phyloP scores from a whole-genome alignment of 2,888 invertebrate species.

The Rhamnusium bicolor region DNA sequence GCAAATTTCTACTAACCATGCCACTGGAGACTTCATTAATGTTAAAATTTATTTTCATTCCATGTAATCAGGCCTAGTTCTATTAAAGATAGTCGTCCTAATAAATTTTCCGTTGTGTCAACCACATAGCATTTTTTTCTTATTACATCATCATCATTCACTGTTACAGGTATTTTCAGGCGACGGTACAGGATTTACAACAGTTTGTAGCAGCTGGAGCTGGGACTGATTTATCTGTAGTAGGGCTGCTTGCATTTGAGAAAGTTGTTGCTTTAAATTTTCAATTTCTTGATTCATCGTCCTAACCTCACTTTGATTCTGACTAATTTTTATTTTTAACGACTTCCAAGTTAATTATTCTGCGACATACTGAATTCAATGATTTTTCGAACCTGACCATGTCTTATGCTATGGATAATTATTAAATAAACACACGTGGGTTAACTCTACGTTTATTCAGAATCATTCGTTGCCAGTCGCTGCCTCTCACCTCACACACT shows the following conservation, averaged over 20 bases:
- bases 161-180: not conserved
- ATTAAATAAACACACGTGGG: no score
- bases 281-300: not conserved
- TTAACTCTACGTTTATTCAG: no score
- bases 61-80: not conserved
- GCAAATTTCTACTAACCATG: not conserved
- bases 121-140: not conserved
- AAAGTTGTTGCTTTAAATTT: not conserved
- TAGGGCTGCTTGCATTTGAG: not conserved
- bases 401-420: no score
- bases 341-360: no score
- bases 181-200: not conserved
- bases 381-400: no score
- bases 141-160: not conserved
- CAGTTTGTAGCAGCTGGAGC: not conserved
- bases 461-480: no score
- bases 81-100: not conserved
- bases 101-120: not conserved
- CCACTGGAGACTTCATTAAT: not conserved
- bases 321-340: no score
- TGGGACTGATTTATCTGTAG: not conserved
- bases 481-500: no score
- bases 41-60: not conserved
- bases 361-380: no score
- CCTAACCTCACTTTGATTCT: no score